Evolutionary conservation across 2,888 invertebrate genomes (phyloP).

Genomic region (Troilus luridus): DNA sequence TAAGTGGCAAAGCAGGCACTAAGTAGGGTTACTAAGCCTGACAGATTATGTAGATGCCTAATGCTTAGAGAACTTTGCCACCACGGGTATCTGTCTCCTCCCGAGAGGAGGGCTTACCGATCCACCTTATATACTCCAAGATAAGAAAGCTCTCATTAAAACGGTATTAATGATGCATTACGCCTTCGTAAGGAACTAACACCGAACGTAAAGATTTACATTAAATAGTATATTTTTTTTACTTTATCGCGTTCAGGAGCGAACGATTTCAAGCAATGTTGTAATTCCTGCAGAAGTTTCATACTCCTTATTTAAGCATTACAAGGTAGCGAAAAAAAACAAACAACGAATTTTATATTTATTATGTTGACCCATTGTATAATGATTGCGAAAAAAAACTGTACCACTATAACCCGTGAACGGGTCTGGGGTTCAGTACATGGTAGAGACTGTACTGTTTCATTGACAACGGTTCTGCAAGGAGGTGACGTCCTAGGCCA

Average conservation of each 20-base stretch:
- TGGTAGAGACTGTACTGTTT: too few relatives aligned
- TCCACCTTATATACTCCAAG: neutral
- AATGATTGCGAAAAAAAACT: too few relatives aligned
- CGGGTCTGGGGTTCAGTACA: too few relatives aligned
- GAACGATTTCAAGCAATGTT: neutral
- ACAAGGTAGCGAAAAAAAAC: too few relatives aligned
- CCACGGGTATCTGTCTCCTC: neutral
- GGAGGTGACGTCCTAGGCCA: too few relatives aligned
- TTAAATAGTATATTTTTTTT: neutral
- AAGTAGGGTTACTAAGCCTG: neutral
- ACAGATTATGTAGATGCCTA: neutral
- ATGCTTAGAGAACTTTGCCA: neutral
- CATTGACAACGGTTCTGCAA: too few relatives aligned
- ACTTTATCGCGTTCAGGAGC: neutral
- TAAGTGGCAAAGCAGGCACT: neutral
- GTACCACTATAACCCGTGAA: too few relatives aligned
- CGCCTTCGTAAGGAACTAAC: neutral
- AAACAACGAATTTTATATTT: too few relatives aligned
- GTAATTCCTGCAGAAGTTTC: neutral
- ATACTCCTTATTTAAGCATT: too few relatives aligned
- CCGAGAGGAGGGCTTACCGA: neutral
- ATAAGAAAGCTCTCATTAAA: neutral
- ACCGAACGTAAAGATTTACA: neutral
- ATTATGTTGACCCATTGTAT: too few relatives aligned
- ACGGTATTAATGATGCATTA: neutral